Conservation (phyloP, 2,113 vertebrate species). For the Myotis lucifugus region DNA sequence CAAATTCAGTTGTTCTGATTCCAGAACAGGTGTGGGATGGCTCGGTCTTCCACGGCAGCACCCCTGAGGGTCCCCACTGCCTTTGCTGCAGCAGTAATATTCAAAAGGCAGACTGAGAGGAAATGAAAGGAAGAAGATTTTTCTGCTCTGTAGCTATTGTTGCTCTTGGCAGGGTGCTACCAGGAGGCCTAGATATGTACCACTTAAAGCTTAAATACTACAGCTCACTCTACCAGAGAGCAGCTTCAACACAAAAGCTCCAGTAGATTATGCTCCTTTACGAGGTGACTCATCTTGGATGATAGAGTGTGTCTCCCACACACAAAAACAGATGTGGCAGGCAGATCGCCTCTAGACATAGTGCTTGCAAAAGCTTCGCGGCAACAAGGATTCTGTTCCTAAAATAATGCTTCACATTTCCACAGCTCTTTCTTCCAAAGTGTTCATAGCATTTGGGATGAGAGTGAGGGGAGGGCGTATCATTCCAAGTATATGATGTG, state of each 20-base stretch:
- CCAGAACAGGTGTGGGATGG: conserved; percentile 54
- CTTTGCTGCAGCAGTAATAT: not conserved
- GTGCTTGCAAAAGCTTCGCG: not conserved
- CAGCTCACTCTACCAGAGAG: conserved; percentile 46
- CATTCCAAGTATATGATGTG: not conserved
- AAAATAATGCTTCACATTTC: conserved; percentile 52
- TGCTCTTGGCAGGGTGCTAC: conserved; percentile 61
- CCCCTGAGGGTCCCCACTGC: not conserved
- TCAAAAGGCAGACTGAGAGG: conserved; percentile 48
- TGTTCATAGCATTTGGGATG: not conserved
- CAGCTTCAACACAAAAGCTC: conserved; percentile 63
- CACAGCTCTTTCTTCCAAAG: conserved; percentile 5
- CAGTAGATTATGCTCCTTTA: conserved; percentile 49
- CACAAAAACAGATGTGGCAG: conserved; percentile 69
- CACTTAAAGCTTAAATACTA: conserved; percentile 68
- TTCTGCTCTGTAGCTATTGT: conserved; percentile 38
- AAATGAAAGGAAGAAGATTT: conserved; percentile 31
- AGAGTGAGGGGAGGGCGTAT: not conserved
- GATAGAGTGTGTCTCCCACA: conserved; percentile 66
- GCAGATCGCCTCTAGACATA: not conserved
- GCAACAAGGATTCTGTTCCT: conserved; percentile 43
- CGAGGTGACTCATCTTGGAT: conserved; percentile 63
- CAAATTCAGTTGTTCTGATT: conserved; percentile 32
- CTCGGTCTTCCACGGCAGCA: not conserved
- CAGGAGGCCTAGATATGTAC: conserved; percentile 51